phyloP scores from a whole-genome alignment of 2,797 vertebrate species.

The Psittacula echo region DNA sequence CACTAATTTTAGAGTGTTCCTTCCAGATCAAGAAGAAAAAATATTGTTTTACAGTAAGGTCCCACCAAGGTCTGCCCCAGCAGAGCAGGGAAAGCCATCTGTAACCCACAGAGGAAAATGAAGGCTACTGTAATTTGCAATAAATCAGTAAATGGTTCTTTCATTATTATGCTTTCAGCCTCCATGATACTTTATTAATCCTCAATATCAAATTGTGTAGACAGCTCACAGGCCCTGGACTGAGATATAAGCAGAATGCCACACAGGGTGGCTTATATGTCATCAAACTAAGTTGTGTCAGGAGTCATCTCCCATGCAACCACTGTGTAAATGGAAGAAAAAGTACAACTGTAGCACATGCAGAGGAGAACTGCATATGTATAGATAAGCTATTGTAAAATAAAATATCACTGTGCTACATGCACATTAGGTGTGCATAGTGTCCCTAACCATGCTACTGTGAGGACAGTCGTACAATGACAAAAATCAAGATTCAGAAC shows the following conservation, averaged over 20 bases:
- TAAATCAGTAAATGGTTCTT: not conserved
- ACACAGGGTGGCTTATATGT: rapidly evolving
- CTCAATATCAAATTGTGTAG: not conserved
- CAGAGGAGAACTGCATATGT: too few relatives aligned
- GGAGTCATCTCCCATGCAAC: not conserved
- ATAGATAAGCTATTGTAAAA: not conserved
- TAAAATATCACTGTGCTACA: not conserved
- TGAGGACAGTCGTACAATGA: not conserved
- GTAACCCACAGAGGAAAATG: not conserved
- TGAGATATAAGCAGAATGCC: too few relatives aligned
- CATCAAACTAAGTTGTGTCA: not conserved
- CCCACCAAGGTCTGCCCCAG: not conserved
- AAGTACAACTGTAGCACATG: not conserved
- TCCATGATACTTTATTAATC: not conserved
- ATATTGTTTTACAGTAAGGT: not conserved
- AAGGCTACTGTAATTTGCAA: not conserved
- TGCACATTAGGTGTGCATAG: rapidly evolving
- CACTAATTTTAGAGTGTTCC: not conserved
- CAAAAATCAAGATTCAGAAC: not conserved
- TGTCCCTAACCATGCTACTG: not conserved
- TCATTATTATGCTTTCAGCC: not conserved
- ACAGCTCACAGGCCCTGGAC: not conserved
- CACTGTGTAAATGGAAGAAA: not conserved
- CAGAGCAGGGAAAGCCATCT: not conserved
- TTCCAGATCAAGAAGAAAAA: not conserved